Base-by-base conservation (phyloP, 2,888 invertebrate genomes). In the Iselma pallidipennis region DNA sequence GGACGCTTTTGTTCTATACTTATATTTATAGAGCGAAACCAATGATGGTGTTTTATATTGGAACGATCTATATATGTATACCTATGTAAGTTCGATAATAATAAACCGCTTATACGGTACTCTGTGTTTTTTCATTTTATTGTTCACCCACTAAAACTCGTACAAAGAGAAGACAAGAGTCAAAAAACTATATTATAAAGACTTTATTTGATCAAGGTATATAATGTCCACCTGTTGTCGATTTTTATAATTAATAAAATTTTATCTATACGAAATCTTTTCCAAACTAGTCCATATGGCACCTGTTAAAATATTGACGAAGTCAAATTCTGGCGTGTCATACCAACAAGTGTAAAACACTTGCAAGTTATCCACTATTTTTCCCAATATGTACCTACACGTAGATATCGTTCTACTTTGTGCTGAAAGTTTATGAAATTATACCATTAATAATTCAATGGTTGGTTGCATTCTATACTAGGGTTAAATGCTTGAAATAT, bases 381-480 rank as follows among this genome's bases (percentile, higher is more conserved):
- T 29, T 29, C 2, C 7, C 26, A 1, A 6, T 29, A 2, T 29
- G 3, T 2, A 12, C 29, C 12, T n/a, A n/a, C n/a, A n/a, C n/a
- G 12, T 29, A 29, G 12, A 29, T 29, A 29, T 29, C 29, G 29
- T 29, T 29, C 29, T 29, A 37, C 37, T 37, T 37, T 14, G 14
- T 14, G 19, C 37, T 7, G 9, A 58, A 62, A 62, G n/a, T n/a
- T n/a, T n/a, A 61, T 57, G 61, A 48, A 78, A 80, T 80, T 78
- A 76, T 70, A 70, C 69, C 70, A 77, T 80, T 76, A 77, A 78
- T 79, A 76, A 80, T 79, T 78, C 67, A 76, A 73, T 64, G 65
- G 72, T 73, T 73, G 74, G 76, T 76, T 78, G 77, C 78, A 76
- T 78, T 76, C 77, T 78, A 75, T 71, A 74, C 74, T 67, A 70